These are phyloP conservation scores for Acanthurus lineatus DNA, from an alignment of 2,797 vertebrate genomes.

Conservation along the genomic window DNA sequence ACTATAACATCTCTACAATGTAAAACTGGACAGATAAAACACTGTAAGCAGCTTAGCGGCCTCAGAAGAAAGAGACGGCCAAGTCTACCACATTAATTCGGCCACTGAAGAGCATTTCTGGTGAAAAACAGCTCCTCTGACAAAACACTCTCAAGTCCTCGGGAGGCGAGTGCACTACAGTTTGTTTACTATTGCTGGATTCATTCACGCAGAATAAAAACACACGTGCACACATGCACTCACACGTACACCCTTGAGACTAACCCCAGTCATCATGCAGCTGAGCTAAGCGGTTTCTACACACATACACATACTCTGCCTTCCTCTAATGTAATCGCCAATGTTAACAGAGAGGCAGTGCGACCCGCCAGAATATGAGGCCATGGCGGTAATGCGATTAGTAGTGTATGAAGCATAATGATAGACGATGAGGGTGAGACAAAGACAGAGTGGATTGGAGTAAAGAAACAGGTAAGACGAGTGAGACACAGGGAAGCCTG, in stretches of 20 bases:
- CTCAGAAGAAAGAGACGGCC: slow-evolving; percentile 22
- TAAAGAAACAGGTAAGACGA: slow-evolving; percentile 35
- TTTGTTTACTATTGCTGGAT: slow-evolving; percentile 51
- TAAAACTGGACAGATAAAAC: slow-evolving; percentile 22
- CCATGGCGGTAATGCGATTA: slow-evolving; percentile 60
- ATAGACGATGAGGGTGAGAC: slow-evolving; percentile 54
- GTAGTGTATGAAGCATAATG: slow-evolving; percentile 64
- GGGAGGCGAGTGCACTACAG: slow-evolving; percentile 35
- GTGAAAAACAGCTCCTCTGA: slow-evolving; percentile 34
- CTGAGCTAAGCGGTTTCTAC: slow-evolving; percentile 65
- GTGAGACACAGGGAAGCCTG: slow-evolving; percentile 14
- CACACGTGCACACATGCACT: slow-evolving; percentile 7
- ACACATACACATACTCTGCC: slow-evolving; percentile 5
- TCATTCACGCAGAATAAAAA: slow-evolving; percentile 31
- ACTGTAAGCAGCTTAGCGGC: slow-evolving; percentile 18
- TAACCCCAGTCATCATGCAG: slow-evolving; percentile 36
- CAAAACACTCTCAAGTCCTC: slow-evolving; percentile 50
- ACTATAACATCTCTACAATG: neutral
- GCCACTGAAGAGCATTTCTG: slow-evolving; percentile 15
- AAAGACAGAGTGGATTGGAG: slow-evolving; percentile 41
- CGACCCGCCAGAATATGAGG: slow-evolving; percentile 68
- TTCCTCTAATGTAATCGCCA: slow-evolving; percentile 62
- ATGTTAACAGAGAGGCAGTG: slow-evolving; percentile 65
- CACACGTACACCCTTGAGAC: slow-evolving; percentile 52
- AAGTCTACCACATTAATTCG: slow-evolving; percentile 34